Conservation (phyloP, 1,140 invertebrate genomes). For the Drosophila malerkotliana region DNA sequence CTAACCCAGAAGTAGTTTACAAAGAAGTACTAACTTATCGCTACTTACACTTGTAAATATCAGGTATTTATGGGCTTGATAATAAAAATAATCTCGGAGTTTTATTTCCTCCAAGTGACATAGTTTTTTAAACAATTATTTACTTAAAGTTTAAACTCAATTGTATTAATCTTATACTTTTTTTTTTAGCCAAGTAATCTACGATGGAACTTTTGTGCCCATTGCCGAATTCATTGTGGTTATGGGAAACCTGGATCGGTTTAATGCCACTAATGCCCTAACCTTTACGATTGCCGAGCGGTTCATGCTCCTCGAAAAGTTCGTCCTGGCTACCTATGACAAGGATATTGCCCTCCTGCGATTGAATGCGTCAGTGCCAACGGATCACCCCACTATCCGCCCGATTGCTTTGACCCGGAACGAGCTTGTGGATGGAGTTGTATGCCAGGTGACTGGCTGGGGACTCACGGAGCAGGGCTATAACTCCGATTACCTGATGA, state of each 20-base stretch:
- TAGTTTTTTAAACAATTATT: not conserved
- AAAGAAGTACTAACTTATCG: too few species aligned
- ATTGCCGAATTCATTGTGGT: slow-evolving; percentile 65
- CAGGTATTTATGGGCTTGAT: too few species aligned
- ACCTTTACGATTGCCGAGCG: slow-evolving; percentile 55
- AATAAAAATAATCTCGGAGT: too few species aligned
- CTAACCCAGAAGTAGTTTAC: too few species aligned
- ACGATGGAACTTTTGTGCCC: slow-evolving; percentile 61
- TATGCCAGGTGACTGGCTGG: slow-evolving; percentile 79
- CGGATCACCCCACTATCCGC: slow-evolving; percentile 58
- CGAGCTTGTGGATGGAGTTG: slow-evolving; percentile 11
- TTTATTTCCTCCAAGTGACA: too few species aligned
- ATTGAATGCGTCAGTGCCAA: slow-evolving; percentile 60
- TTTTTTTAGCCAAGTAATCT: slow-evolving; percentile 41
- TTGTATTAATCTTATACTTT: not conserved
- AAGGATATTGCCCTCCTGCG: slow-evolving; percentile 65
- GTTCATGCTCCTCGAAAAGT: slow-evolving; percentile 40
- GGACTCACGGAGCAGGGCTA: slow-evolving; percentile 63
- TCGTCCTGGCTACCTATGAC: slow-evolving; percentile 56
- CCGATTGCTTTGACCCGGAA: slow-evolving; percentile 50
- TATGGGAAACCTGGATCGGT: slow-evolving; percentile 79
- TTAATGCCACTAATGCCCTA: slow-evolving; percentile 51
- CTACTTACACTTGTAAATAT: too few species aligned
- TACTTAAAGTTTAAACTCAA: not conserved
- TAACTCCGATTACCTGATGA: slow-evolving; percentile 59